phyloP scores from a whole-genome alignment of 2,888 invertebrate genomes.

The Drosophila bunnanda region DNA sequence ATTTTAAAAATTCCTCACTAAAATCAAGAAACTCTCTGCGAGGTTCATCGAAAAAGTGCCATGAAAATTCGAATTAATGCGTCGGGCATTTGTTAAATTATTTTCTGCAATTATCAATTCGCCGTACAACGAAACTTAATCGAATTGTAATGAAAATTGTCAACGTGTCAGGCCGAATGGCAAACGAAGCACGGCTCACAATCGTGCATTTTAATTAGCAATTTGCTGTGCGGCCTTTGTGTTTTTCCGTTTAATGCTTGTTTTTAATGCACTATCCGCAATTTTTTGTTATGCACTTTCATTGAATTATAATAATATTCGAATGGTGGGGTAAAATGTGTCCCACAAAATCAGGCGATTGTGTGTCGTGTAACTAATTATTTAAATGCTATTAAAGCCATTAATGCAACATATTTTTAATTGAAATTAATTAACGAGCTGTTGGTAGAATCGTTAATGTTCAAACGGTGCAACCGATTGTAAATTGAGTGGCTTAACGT shows the following conservation, averaged over 20 bases:
- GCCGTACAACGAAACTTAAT: constrained; percentile 54
- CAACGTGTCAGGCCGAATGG: constrained; percentile 49
- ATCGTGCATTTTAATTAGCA: constrained; percentile 67
- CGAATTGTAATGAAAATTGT: constrained; percentile 71
- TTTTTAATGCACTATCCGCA: constrained; percentile 48
- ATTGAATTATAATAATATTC: constrained; percentile 55
- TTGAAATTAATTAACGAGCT: constrained; percentile 70
- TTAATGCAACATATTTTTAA: constrained; percentile 63
- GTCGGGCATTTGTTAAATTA: constrained; percentile 37
- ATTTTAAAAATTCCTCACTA: too few species aligned
- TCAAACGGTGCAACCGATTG: constrained; percentile 14
- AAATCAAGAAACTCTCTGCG: neutral
- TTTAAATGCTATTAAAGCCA: constrained; percentile 67
- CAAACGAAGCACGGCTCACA: constrained; percentile 29
- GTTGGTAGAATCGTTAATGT: constrained; percentile 41
- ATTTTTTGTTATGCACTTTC: constrained; percentile 49
- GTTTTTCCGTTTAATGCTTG: constrained; percentile 48
- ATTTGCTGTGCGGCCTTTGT: constrained; percentile 47
- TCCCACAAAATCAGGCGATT: constrained; percentile 8
- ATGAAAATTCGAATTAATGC: constrained; percentile 37
- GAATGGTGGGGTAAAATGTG: constrained; percentile 2
- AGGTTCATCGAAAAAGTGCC: neutral
- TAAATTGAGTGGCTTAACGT: constrained; percentile 16
- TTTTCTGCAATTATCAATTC: constrained; percentile 51
- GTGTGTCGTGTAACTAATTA: constrained; percentile 65